Base-by-base conservation (phyloP, 1,140 invertebrate species). In the Myzus persicae region DNA sequence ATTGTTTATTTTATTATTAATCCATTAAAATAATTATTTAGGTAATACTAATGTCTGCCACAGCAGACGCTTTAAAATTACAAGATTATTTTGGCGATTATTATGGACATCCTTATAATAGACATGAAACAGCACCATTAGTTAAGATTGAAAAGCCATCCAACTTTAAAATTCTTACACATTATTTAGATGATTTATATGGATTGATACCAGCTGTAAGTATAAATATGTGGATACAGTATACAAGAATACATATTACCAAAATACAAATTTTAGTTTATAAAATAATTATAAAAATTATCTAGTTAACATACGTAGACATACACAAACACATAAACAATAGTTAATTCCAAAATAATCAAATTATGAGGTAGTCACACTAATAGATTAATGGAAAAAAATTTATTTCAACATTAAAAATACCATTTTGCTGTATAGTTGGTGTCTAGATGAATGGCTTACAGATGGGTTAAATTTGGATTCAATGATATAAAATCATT, bases 21-120 rank as follows among this genome's bases (percentile, higher is more conserved):
- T 93, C 7, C n/a, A 59, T 54, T 51, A 9, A 48, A 76, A 40
- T 54, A 38, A 81, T 88, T 54, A 44, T 88, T 67, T 95, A 97
- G 96, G 95, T 99, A 1, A 96, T 99, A 59, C 95, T 99, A 1
- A 98, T 98, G 98, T 98, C 98, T 51, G 98, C 98, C 1, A 98
- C 98, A 22, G 96, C 99, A 94, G 97, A 98, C 94, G 95, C 96
- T 59, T 95, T 96, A 48, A 95, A 97, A 84, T 98, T 98, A 95
- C 96, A 97, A 51, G 94, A 96, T 22, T 99, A 98, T 94, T 99
- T 98, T 95, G 38, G n/a, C 8, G 81, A 93, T 42, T 93, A 85
- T 42, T 95, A 96, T n/a, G 95, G 95, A 1, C 95, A 95, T 9
- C 95, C 96, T 91, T 94, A 95, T 94, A 94, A 94, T 89, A 95